Evolutionary conservation across 2,888 invertebrate species (phyloP).

Genomic region (Campopleginae sp.): DNA sequence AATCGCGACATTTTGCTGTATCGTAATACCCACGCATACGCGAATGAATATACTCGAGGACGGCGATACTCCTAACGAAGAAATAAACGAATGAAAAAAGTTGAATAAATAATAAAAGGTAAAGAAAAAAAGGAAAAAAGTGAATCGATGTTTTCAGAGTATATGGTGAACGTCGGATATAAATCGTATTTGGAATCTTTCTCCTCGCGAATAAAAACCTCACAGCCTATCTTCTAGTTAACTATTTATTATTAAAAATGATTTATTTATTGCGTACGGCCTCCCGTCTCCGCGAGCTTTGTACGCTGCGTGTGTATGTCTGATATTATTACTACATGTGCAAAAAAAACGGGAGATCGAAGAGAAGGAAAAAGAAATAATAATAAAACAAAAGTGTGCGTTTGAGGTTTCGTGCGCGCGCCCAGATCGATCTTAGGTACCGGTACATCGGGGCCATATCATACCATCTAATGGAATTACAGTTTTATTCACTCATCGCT

Average conservation of each 20-base stretch:
- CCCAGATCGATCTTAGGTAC: slow-evolving; percentile 65
- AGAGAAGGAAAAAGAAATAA: not conserved
- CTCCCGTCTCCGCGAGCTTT: slow-evolving; percentile 45
- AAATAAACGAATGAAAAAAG: not conserved
- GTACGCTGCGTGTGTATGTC: slow-evolving; percentile 58
- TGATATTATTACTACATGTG: slow-evolving; percentile 46
- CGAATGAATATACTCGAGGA: slow-evolving; percentile 42
- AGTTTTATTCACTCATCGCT: slow-evolving; percentile 9
- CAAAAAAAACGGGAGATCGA: not conserved
- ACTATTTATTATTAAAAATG: slow-evolving; percentile 61
- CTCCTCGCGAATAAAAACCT: slow-evolving; percentile 44
- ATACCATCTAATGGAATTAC: not conserved
- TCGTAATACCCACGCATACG: not conserved
- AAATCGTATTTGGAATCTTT: slow-evolving; percentile 38
- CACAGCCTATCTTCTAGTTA: slow-evolving; percentile 55
- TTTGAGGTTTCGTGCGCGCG: slow-evolving; percentile 59
- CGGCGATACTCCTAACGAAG: slow-evolving; percentile 48
- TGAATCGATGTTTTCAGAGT: slow-evolving; percentile 38
- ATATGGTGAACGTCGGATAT: slow-evolving; percentile 45
- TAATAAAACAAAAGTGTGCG: slow-evolving; percentile 7
- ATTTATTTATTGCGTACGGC: slow-evolving; percentile 68
- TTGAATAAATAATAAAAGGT: not conserved
- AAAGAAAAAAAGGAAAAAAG: not conserved
- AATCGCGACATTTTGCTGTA: slow-evolving; percentile 10
- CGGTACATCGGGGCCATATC: slow-evolving; percentile 34